Evolutionary conservation across 2,888 invertebrate species (phyloP).

Genomic region (Drosophila siamana): DNA sequence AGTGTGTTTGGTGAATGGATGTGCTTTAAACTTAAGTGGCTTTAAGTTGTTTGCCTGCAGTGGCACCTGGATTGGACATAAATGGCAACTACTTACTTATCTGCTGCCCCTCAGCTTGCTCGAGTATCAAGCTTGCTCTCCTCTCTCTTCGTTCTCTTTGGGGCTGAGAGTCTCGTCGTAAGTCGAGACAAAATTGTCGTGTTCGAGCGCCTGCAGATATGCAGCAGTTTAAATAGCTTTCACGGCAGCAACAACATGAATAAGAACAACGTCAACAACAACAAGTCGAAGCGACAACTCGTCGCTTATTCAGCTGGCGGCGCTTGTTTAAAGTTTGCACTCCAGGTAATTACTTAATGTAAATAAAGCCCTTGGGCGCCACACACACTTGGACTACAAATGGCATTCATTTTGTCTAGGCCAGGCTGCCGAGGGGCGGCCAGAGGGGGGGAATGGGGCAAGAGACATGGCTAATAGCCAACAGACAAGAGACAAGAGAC

Average conservation of each 20-base stretch:
- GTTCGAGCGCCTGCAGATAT: slow-evolving; percentile 45
- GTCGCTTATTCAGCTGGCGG: slow-evolving; percentile 38
- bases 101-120: not conserved
- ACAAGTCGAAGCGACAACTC: not conserved
- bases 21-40: slow-evolving; percentile 24
- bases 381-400: slow-evolving; percentile 58
- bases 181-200: slow-evolving; percentile 23
- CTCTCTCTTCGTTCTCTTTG: not conserved
- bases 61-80: slow-evolving; percentile 41
- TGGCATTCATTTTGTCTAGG: slow-evolving; percentile 46
- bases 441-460: not conserved
- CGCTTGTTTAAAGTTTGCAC: slow-evolving; percentile 47
- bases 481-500: slow-evolving; percentile 10
- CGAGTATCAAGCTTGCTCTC: not conserved
- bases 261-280: slow-evolving; percentile 5
- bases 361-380: slow-evolving; percentile 59
- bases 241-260: slow-evolving; percentile 7
- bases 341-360: slow-evolving; percentile 71
- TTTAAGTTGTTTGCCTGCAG: slow-evolving; percentile 27
- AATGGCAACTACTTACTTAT: slow-evolving; percentile 48
- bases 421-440: not conserved
- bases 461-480: slow-evolving; percentile 36
- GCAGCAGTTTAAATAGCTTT: slow-evolving; percentile 48
- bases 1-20: slow-evolving; percentile 7
- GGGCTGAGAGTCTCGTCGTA: slow-evolving; percentile 1